phyloP scores from a whole-genome alignment of 2,888 invertebrate species.

The Luffia ferchaultella region DNA sequence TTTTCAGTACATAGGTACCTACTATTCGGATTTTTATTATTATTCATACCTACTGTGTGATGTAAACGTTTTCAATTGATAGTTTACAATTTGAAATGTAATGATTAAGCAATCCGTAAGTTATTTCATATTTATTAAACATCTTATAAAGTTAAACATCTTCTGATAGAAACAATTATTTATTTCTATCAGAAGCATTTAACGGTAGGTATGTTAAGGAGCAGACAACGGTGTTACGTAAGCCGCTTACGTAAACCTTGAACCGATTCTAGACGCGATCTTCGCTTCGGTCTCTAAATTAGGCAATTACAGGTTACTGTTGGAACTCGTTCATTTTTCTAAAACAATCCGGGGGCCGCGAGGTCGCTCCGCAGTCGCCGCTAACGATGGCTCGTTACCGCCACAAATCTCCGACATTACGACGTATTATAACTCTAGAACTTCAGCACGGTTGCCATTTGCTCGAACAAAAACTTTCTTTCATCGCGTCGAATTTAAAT shows the following conservation, averaged over 20 bases:
- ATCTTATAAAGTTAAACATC: too few species aligned
- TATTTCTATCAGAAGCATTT: too few species aligned
- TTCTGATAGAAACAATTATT: too few species aligned
- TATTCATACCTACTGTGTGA: too few species aligned
- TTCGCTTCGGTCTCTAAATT: neutral
- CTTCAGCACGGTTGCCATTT: conserved; percentile 53
- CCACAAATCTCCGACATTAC: conserved; percentile 60
- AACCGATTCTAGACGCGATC: neutral
- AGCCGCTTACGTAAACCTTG: neutral
- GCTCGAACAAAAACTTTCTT: conserved; percentile 56
- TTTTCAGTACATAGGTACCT: too few species aligned
- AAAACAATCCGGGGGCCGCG: conserved; percentile 24
- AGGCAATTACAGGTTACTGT: conserved; percentile 1
- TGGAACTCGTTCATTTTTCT: conserved; percentile 23
- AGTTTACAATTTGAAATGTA: too few species aligned
- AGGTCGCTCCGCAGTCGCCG: conserved; percentile 31
- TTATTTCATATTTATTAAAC: too few species aligned
- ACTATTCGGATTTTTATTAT: too few species aligned
- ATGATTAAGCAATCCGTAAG: too few species aligned
- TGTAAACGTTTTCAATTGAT: too few species aligned
- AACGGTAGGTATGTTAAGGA: neutral
- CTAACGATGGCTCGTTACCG: conserved; percentile 56
- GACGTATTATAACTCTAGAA: conserved; percentile 62
- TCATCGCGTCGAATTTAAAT: conserved; percentile 55
- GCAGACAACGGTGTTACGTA: neutral